Base-by-base conservation (phyloP, 2,888 invertebrate genomes). In the Eustalomyia histrio region DNA sequence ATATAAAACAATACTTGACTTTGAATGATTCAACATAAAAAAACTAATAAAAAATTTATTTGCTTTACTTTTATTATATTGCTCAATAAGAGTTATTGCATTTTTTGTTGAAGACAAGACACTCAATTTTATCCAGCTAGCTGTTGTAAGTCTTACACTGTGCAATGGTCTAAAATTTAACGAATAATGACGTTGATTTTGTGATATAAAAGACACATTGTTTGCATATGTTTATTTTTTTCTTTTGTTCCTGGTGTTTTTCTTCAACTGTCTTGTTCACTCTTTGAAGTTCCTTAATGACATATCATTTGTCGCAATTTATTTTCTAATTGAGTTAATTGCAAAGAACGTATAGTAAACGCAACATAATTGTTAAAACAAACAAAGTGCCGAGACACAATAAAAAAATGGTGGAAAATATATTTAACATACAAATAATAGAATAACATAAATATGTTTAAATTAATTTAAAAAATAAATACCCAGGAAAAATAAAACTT, bases 321-420 rank as follows among this genome's bases (percentile, higher is more conserved):
- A 53, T 75, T 75, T 53, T 53, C 67, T 17, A 53, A 43, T 53
- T 39, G 39, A 67, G 57, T 12, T 60, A 67, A 67, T 43, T 67
- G 67, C 35, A 58, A 74, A 24, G 29, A 52, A 43, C 16, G 35
- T 50, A 74, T 16, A 52, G 43, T 14, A 50, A 58, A 65, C 50
- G 24, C 50, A 47, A 57, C 53, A 21, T 63, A 63, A 43, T 29
- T 10, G 24, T 53, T 63, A 52, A 53, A 35, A 47, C 21, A 69
- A 33, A 69, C 16, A 50, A n/a, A 18, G 18, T 68, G 24, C 57
- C 29, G 47, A 29, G 9, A 16, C 21, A 24, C 24, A 8, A 43
- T 8, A 43, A 16, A 10, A 2, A 6, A 7, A 47, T n/a, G 43
- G 29, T 29, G 29, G 29, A 29, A 29, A 29, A 29, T 29, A 29